Percentiles rank a stretch among this genome's conserved stretches.
Evolutionary conservation across 2,888 invertebrate species (phyloP).

Genomic region (Heliconius erato): DNA sequence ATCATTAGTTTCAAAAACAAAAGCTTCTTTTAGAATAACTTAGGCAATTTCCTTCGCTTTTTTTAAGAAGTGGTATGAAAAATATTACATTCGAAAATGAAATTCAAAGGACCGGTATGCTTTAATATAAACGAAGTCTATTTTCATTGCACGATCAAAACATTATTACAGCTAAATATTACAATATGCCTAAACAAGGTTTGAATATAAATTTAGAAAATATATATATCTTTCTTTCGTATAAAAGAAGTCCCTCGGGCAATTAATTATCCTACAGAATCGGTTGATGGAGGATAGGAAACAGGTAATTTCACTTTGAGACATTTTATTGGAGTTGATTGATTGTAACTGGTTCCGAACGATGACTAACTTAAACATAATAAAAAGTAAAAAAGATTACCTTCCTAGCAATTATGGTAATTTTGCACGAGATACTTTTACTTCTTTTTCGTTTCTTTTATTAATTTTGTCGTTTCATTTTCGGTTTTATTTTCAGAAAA

Average conservation of each 20-base stretch:
- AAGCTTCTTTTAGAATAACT: too few species aligned
- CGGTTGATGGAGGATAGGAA: slow-evolving; percentile 52
- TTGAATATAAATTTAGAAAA: background rate
- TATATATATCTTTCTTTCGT: background rate
- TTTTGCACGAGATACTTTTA: slow-evolving; percentile 11
- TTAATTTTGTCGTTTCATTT: background rate
- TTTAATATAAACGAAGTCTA: background rate
- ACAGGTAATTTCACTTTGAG: slow-evolving; percentile 44
- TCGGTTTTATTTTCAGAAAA: background rate
- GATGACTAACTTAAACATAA: slow-evolving; percentile 40
- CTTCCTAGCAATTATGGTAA: slow-evolving; percentile 26
- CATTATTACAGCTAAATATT: background rate
- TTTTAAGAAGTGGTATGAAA: too few species aligned
- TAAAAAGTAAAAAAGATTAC: slow-evolving; percentile 16
- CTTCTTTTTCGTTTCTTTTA: background rate
- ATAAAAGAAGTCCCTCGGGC: background rate
- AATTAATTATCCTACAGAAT: slow-evolving; percentile 49
- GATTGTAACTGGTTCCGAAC: slow-evolving; percentile 59
- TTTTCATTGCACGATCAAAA: background rate
- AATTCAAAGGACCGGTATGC: too few species aligned
- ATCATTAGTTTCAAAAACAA: too few species aligned
- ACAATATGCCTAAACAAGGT: background rate
- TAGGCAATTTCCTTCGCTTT: too few species aligned
- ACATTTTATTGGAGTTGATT: slow-evolving; percentile 40
- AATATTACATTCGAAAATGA: too few species aligned